Percentiles rank a stretch among this genome's conserved stretches.
Conservation (phyloP, 2,888 invertebrate species). For the Nomada ferruginata region DNA sequence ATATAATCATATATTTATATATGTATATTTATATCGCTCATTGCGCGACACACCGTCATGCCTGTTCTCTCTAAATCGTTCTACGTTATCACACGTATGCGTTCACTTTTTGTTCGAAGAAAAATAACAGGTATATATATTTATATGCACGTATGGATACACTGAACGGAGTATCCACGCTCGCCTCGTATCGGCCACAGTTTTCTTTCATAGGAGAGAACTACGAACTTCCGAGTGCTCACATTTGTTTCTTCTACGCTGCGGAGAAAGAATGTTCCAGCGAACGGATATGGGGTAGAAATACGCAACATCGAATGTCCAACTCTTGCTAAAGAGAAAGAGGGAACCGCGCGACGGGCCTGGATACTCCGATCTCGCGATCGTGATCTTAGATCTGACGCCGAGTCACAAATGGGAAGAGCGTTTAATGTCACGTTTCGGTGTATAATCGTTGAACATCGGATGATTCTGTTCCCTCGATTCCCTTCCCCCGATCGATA, state of each 20-base stretch:
- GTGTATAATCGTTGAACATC: slow-evolving; percentile 49
- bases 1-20: slow-evolving; percentile 49
- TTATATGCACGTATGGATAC: slow-evolving; percentile 62
- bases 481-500: slow-evolving; percentile 37
- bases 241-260: neutral
- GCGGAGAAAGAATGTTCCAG: too few relatives aligned
- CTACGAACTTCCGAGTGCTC: neutral
- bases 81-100: slow-evolving; percentile 60
- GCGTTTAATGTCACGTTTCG: slow-evolving; percentile 73
- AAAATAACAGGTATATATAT: slow-evolving; percentile 73
- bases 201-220: neutral
- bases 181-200: neutral
- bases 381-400: slow-evolving; percentile 69
- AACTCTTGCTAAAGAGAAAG: neutral
- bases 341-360: slow-evolving; percentile 15
- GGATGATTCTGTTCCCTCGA: slow-evolving; percentile 33
- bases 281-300: too few relatives aligned
- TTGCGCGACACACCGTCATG: slow-evolving; percentile 36
- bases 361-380: slow-evolving; percentile 47
- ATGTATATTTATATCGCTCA: slow-evolving; percentile 59
- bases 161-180: slow-evolving; percentile 43
- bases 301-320: slow-evolving; percentile 11
- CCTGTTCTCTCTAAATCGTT: slow-evolving; percentile 27
- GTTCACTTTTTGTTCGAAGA: slow-evolving; percentile 66
- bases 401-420: slow-evolving; percentile 78